phyloP scores from a whole-genome alignment of 2,888 invertebrate species.

The Dynastes grantii region DNA sequence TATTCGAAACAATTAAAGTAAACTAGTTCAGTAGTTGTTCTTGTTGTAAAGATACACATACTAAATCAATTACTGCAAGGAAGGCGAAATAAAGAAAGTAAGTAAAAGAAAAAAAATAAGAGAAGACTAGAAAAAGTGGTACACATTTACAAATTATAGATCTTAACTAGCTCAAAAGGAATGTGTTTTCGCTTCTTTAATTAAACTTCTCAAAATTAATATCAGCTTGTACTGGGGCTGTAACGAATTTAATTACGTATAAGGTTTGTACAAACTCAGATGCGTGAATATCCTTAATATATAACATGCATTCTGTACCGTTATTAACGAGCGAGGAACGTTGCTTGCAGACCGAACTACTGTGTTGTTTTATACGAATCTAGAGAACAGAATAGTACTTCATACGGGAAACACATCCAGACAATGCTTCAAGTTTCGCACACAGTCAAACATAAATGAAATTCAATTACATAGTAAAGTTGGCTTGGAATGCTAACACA shows the following conservation, averaged over 20 bases:
- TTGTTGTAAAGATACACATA: not conserved
- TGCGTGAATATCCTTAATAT: too few species aligned
- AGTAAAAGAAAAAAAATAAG: not conserved
- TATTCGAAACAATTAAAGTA: conserved; percentile 26
- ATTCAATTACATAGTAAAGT: conserved; percentile 17
- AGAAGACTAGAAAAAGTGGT: not conserved
- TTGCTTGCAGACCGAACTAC: too few species aligned
- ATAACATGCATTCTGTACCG: too few species aligned
- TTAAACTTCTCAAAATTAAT: too few species aligned
- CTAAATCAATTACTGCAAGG: not conserved
- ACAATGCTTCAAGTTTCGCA: not conserved
- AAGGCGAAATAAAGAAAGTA: not conserved
- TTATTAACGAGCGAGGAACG: too few species aligned
- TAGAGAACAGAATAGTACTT: not conserved
- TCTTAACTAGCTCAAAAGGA: too few species aligned
- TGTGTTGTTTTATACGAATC: too few species aligned
- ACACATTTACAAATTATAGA: too few species aligned
- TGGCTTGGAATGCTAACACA: conserved; percentile 4
- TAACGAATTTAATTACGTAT: too few species aligned
- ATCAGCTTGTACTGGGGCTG: too few species aligned
- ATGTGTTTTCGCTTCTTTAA: too few species aligned
- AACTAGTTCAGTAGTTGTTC: conserved; percentile 11
- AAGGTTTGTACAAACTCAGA: too few species aligned
- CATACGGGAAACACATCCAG: not conserved
- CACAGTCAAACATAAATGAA: not conserved